These are phyloP conservation scores for Thecocarcelia acutangulata DNA, from an alignment of 2,888 invertebrate genomes.

Conservation along the genomic window DNA sequence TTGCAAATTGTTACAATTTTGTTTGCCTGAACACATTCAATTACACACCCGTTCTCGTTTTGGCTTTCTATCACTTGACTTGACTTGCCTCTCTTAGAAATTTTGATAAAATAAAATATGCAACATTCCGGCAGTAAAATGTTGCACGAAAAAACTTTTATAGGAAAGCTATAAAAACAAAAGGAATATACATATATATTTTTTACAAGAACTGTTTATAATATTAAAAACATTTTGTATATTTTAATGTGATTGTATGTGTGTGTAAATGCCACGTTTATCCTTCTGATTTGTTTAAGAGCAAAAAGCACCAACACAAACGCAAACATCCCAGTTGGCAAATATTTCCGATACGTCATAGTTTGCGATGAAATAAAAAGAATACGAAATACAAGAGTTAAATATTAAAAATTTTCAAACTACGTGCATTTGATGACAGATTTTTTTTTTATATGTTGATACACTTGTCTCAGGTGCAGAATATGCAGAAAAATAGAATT, in stretches of 20 bases:
- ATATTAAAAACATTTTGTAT: conserved; percentile 61
- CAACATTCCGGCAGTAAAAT: conserved; percentile 66
- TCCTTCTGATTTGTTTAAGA: conserved; percentile 51
- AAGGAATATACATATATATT: conserved; percentile 9
- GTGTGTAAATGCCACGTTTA: conserved; percentile 19
- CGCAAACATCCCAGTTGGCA: too few species aligned
- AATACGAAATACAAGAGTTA: too few species aligned
- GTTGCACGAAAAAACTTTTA: conserved; percentile 54
- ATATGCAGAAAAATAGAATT: too few species aligned
- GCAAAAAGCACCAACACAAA: conserved; percentile 20
- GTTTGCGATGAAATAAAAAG: too few species aligned
- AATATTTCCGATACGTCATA: too few species aligned
- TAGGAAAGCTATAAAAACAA: conserved; percentile 66
- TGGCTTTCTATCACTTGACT: conserved; percentile 3
- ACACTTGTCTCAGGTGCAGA: too few species aligned
- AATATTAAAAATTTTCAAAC: too few species aligned
- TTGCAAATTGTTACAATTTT: conserved; percentile 63
- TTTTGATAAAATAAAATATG: conserved; percentile 62
- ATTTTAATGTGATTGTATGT: conserved; percentile 34
- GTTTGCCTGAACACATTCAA: background rate
- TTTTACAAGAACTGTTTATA: conserved; percentile 56
- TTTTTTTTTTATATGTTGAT: too few species aligned
- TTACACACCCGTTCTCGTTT: background rate
- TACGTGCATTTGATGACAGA: too few species aligned
- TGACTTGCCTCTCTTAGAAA: conserved; percentile 35